Conservation (phyloP, 2,113 vertebrate species). For the Hylia prasina region DNA sequence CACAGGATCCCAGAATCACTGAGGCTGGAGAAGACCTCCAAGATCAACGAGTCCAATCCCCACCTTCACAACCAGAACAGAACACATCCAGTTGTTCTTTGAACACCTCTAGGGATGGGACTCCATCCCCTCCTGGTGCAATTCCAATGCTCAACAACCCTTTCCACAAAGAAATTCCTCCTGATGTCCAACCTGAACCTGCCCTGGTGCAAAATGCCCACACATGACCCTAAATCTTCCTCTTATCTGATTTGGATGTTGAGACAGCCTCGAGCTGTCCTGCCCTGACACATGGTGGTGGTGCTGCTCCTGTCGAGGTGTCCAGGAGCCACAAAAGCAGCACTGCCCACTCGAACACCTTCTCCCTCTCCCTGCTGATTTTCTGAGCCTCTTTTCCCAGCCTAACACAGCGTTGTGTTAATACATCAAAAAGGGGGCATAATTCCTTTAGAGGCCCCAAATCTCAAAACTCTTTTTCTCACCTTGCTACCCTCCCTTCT, state of each 20-base stretch:
- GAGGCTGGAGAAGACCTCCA: background rate
- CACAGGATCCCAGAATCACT: background rate
- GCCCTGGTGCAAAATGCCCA: background rate
- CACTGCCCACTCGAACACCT: background rate
- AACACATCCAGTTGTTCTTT: background rate
- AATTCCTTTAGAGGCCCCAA: background rate
- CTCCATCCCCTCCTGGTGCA: background rate
- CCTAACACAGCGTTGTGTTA: background rate
- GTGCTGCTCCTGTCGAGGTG: background rate
- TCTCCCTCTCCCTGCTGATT: background rate
- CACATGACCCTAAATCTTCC: background rate
- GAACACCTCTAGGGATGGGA: no score
- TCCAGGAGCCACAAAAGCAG: background rate
- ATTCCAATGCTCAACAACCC: background rate
- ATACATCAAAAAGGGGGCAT: background rate
- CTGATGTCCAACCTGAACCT: background rate
- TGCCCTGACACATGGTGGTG: accelerated
- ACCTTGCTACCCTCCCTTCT: background rate
- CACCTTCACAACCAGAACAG: background rate
- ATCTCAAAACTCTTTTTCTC: background rate
- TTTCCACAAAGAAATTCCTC: background rate
- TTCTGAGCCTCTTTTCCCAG: background rate
- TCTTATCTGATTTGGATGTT: background rate
- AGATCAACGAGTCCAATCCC: accelerated
- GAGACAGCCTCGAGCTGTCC: background rate